Evolutionary conservation across 2,888 invertebrate genomes (phyloP).

Genomic region (Archips xylosteana): DNA sequence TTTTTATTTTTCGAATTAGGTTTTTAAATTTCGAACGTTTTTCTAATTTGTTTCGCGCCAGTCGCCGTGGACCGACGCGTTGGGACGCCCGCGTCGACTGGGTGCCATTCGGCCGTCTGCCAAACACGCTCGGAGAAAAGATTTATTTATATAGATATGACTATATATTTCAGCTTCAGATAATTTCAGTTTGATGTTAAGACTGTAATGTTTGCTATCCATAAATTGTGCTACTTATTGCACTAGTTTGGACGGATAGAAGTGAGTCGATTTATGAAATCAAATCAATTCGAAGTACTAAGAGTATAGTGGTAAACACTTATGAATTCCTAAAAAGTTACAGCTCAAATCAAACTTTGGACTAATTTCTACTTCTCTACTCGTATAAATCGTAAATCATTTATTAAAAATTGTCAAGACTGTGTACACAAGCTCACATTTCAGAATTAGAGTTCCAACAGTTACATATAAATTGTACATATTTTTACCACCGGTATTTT

Average conservation of each 20-base stretch:
- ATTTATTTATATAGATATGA: conserved; percentile 79
- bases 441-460: no score
- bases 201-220: conserved; percentile 32
- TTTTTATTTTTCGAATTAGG: conserved; percentile 55
- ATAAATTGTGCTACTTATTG: conserved; percentile 28
- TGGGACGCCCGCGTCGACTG: conserved; percentile 76
- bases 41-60: conserved; percentile 44
- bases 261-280: neutral
- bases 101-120: conserved; percentile 76
- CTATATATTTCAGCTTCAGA: conserved; percentile 48
- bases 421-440: no score
- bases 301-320: no score
- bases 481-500: no score
- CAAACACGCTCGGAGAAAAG: conserved; percentile 78
- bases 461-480: no score
- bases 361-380: no score
- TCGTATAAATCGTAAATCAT: no score
- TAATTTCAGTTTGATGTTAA: conserved; percentile 36
- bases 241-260: conserved; percentile 13
- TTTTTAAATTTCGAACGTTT: conserved; percentile 57
- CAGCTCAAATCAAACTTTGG: no score
- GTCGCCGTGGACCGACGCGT: conserved; percentile 68
- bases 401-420: no score
- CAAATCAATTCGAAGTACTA: no score
- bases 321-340: no score